A percentile compares a stretch with the other conserved stretches of the same genome.
phyloP scores from a whole-genome alignment of 2,888 invertebrate species.

The Tanytarsus gracilentus region DNA sequence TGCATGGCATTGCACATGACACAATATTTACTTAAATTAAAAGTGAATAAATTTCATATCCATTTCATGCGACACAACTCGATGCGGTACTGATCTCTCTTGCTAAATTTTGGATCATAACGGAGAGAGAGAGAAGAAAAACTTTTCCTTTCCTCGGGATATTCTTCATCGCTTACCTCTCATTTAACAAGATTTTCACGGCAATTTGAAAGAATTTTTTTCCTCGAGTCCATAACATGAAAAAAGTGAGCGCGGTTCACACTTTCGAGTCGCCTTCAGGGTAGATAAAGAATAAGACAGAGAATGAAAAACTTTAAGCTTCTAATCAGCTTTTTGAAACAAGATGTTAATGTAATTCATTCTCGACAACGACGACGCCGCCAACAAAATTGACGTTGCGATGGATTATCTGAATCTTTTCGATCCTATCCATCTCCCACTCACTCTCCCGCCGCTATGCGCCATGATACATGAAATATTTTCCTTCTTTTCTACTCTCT shows the following conservation, averaged over 20 bases:
- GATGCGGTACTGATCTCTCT: no score
- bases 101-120: not conserved
- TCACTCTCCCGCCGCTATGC: not conserved
- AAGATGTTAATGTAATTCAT: constrained; percentile 20
- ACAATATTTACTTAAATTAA: not conserved
- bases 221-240: no score
- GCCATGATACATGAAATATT: constrained; percentile 19
- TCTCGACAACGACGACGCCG: not conserved
- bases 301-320: not conserved
- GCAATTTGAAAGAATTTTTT: not conserved
- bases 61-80: no score
- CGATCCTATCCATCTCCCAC: constrained; percentile 1
- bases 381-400: constrained; percentile 10
- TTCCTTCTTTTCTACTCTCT: no score
- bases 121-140: not conserved
- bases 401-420: constrained; percentile 14
- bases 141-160: not conserved
- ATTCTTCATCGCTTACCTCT: not conserved
- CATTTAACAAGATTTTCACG: constrained; percentile 12
- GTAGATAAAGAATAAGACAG: not conserved
- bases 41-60: no score
- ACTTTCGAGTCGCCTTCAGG: not conserved
- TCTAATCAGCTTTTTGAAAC: constrained; percentile 19
- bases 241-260: not conserved
- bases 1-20: not conserved